Conservation (phyloP, 2,113 vertebrate species). For the Notarius quadriscutis region DNA sequence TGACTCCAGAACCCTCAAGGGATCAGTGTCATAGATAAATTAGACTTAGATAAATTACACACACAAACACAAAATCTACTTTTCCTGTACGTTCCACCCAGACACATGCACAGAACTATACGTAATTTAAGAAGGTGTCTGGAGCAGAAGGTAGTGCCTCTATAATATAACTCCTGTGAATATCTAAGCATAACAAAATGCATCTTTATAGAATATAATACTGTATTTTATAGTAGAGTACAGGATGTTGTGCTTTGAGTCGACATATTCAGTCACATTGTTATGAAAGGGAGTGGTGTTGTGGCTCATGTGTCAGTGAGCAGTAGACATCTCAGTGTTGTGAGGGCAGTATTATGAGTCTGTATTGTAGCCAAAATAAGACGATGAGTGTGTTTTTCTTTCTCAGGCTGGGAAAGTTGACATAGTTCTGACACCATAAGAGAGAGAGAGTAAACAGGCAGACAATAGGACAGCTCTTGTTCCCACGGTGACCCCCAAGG, state of each 20-base stretch:
- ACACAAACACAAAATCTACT: neutral
- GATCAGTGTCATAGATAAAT: neutral
- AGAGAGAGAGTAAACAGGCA: slow-evolving; percentile 65
- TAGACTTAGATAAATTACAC: neutral
- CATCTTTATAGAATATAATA: neutral
- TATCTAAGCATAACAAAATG: neutral
- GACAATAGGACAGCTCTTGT: slow-evolving; percentile 65
- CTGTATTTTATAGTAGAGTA: neutral
- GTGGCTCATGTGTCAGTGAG: neutral
- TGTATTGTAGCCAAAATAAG: slow-evolving; percentile 45
- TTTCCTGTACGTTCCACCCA: neutral
- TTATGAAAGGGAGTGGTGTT: neutral
- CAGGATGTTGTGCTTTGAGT: no score
- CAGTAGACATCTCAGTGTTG: slow-evolving; percentile 8
- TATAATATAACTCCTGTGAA: neutral
- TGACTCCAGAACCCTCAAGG: slow-evolving; percentile 8
- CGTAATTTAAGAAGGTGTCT: neutral
- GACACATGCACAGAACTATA: neutral
- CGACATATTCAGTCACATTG: neutral
- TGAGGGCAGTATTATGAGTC: slow-evolving; percentile 24
- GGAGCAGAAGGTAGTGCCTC: neutral
- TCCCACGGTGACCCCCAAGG: slow-evolving; percentile 64
- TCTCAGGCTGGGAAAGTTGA: slow-evolving; percentile 64
- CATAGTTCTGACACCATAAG: slow-evolving; percentile 57
- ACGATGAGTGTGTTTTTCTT: slow-evolving; percentile 56